Evolutionary conservation across 2,797 vertebrate genomes (phyloP), one percentile per base, ranked within the genome.

Genomic region (Acanthurus tractus): DNA sequence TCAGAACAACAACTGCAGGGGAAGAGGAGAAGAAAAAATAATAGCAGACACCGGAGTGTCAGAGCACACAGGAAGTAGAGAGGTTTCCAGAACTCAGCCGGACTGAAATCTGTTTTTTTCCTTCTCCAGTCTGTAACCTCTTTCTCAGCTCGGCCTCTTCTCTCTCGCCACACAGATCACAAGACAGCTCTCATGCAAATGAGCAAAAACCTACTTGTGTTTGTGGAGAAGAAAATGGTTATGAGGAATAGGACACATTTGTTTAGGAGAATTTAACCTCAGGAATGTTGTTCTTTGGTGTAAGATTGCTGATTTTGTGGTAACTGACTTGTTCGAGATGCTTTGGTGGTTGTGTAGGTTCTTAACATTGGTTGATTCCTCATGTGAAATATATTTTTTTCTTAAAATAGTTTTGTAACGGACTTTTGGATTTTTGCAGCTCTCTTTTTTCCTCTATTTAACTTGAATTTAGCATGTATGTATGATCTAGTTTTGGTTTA

Each of bases 51-150:
- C 63, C 66, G 75, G 68, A 86, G 84, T 87, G 87, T 86, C 90
- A 79, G 62, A 64, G 74, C 6, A 4, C 53, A 86, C 87, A 91
- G 93, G 92, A 94, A 91, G 90, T 79, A 13, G 46, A 82, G 76
- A 82, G 71, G 74, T 82, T 88, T 90, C 67, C 68, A 86, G 75
- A 93, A 56, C 59, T 73, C 68, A 34, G 66, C 38, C 69, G 25
- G 44, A 85, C 71, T 78, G 57, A 77, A 74, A 56, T 78, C 63
- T 73, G 59, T 56, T 79, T 69, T 69, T 44, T 34, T 17, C 57
- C 55, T 23, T 84, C 70, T 74, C 57, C 61, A 29, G 57, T 67
- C 78, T 61, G 8, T 10, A 74, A 55, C 44, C 71, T 79, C 65
- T 23, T 50, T 76, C 70, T 74, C 58, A 66, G 64, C 56, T 53